Conservation (phyloP, 2,113 vertebrate species). For the Erinaceus europaeus region DNA sequence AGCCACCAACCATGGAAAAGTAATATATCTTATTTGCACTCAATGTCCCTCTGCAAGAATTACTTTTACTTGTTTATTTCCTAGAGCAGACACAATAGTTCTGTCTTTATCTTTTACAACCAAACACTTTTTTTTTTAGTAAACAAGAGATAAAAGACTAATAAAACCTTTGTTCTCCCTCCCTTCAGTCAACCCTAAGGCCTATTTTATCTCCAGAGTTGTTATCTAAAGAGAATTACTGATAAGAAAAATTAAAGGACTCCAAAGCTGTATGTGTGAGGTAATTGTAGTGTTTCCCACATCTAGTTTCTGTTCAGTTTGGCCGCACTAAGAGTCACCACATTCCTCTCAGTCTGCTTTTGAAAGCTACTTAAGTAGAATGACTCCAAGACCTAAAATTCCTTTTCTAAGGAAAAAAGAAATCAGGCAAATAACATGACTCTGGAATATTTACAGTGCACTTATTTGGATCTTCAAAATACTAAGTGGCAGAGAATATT, state of each 20-base stretch:
- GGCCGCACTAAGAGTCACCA: background rate
- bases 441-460: background rate
- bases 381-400: background rate
- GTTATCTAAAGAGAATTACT: slow-evolving; percentile 73
- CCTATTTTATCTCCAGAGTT: slow-evolving; percentile 70
- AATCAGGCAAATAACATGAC: background rate
- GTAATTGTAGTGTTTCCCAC: slow-evolving; percentile 56
- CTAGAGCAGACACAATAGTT: slow-evolving; percentile 41
- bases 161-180: slow-evolving; percentile 59
- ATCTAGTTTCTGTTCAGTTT: slow-evolving; percentile 12
- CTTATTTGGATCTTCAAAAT: slow-evolving; percentile 10
- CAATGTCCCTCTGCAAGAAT: slow-evolving; percentile 22
- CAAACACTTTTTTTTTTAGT: slow-evolving; percentile 68
- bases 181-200: slow-evolving; percentile 45
- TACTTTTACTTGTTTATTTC: slow-evolving; percentile 63
- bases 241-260: slow-evolving; percentile 77
- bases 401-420: slow-evolving; percentile 15
- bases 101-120: slow-evolving; percentile 61
- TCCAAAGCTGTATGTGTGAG: slow-evolving; percentile 51
- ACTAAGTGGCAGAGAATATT: background rate
- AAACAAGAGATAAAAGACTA: slow-evolving; percentile 65
- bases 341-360: background rate
- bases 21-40: background rate
- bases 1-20: slow-evolving; percentile 39
- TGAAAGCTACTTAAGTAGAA: background rate